Percentiles rank a stretch among this genome's conserved stretches.
Conservation (phyloP, 2,797 vertebrate species). For the Bovichtus variegatus region DNA sequence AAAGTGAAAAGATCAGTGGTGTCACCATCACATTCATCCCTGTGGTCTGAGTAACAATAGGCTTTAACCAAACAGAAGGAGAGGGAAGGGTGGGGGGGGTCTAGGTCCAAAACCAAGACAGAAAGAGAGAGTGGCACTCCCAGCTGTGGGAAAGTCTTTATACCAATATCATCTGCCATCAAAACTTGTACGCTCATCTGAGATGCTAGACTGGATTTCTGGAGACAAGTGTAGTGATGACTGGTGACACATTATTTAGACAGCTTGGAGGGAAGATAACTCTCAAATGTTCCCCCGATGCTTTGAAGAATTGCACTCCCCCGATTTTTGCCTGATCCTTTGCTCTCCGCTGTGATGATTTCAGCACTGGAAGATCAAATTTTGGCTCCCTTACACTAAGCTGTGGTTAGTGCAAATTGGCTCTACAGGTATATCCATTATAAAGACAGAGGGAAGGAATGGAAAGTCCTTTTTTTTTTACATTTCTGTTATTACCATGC, state of each 20-base stretch:
- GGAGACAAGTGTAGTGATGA: constrained; percentile 34
- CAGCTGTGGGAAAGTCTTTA: constrained; percentile 24
- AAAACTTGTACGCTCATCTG: constrained; percentile 33
- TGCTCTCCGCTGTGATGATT: constrained; percentile 50
- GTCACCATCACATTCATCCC: constrained; percentile 63
- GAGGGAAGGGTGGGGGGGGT: neutral
- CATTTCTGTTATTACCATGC: constrained; percentile 70
- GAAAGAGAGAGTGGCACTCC: constrained; percentile 7
- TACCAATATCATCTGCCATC: constrained; percentile 34
- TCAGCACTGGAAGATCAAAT: constrained; percentile 51
- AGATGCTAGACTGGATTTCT: constrained; percentile 36
- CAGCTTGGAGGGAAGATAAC: constrained; percentile 26
- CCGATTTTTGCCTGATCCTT: constrained; percentile 42
- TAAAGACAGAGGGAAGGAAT: constrained; percentile 34
- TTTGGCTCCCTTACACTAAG: constrained; percentile 43
- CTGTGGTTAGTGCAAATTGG: constrained; percentile 52
- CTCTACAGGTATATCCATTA: constrained; percentile 65
- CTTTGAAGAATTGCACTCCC: constrained; percentile 54
- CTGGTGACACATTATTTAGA: constrained; percentile 53
- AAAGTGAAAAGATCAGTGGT: constrained; percentile 73
- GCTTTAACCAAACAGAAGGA: constrained; percentile 42
- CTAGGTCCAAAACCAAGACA: neutral
- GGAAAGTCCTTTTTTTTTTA: constrained; percentile 45
- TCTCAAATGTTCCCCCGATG: constrained; percentile 41
- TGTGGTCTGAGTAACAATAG: constrained; percentile 62